phyloP scores from a whole-genome alignment of 2,113 vertebrate genomes.

The Odocoileus hemionus region DNA sequence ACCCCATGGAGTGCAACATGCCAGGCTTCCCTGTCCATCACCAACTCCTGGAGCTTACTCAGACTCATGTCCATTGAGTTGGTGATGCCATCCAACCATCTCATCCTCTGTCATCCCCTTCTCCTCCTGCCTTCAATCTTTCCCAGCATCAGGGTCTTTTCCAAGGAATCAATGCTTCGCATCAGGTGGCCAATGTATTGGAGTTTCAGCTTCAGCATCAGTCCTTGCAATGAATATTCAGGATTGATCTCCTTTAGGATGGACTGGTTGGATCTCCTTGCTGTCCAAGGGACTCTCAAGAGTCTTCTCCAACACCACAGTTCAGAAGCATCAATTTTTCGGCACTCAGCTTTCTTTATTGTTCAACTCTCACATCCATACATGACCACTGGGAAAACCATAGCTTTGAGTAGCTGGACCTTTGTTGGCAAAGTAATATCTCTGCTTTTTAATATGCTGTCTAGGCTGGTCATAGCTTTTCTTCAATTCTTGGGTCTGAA shows the following conservation, averaged over 20 bases:
- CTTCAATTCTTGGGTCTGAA: too few species aligned
- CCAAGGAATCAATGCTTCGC: neutral
- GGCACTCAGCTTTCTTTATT: too few species aligned
- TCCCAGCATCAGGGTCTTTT: neutral
- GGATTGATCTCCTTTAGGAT: neutral
- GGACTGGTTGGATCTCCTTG: neutral
- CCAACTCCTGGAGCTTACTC: neutral
- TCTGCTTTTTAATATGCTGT: too few species aligned
- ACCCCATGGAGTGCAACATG: neutral
- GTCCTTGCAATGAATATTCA: neutral
- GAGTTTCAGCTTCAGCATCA: neutral
- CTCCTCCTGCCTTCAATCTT: neutral
- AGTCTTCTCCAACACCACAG: too few species aligned
- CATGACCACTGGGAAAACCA: too few species aligned
- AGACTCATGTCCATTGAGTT: neutral
- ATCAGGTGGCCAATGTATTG: neutral
- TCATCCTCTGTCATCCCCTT: neutral
- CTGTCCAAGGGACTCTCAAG: neutral
- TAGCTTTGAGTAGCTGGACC: too few species aligned
- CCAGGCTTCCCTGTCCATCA: neutral
- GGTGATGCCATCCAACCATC: neutral
- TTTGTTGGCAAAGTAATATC: too few species aligned
- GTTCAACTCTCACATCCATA: too few species aligned
- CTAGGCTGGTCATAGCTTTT: too few species aligned
- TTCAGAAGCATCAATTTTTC: too few species aligned